phyloP scores from a whole-genome alignment of 2,888 invertebrate species.

The Choreutis nemorana region DNA sequence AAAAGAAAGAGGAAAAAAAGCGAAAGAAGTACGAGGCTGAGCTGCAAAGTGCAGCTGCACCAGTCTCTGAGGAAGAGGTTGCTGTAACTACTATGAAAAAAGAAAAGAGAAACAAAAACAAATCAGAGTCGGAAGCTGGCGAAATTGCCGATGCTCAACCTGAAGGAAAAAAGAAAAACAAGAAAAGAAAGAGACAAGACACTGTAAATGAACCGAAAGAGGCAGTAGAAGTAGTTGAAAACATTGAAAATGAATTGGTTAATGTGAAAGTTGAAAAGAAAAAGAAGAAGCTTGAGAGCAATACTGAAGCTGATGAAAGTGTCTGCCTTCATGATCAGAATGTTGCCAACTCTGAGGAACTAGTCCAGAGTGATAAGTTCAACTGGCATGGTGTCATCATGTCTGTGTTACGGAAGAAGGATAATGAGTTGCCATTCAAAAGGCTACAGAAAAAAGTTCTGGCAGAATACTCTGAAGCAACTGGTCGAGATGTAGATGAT shows the following conservation, averaged over 20 bases:
- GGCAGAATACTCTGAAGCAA: constrained; percentile 66
- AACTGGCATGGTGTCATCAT: constrained; percentile 59
- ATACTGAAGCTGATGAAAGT: constrained; percentile 36
- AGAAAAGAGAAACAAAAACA: constrained; percentile 43
- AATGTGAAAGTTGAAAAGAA: constrained; percentile 36
- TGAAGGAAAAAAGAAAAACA: constrained; percentile 38
- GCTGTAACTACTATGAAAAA: constrained; percentile 36
- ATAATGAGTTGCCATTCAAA: constrained; percentile 73
- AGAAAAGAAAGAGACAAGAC: constrained; percentile 50
- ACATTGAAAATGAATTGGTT: constrained; percentile 16
- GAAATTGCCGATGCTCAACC: constrained; percentile 12
- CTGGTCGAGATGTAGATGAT: constrained; percentile 60
- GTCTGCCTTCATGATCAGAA: constrained; percentile 52
- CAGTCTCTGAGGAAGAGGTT: constrained; percentile 24
- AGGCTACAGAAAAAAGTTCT: constrained; percentile 80
- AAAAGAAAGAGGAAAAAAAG: constrained; percentile 55
- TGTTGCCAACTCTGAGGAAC: constrained; percentile 43
- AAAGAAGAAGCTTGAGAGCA: constrained; percentile 35
- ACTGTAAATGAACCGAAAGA: constrained; percentile 32
- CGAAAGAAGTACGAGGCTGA: constrained; percentile 55
- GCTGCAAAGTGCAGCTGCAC: constrained; percentile 37
- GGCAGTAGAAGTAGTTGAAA: constrained; percentile 17
- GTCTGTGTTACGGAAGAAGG: constrained; percentile 56
- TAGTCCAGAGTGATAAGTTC: constrained; percentile 37
- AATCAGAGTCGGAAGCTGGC: constrained; percentile 26